Evolutionary conservation across 2,888 invertebrate species (phyloP).

Genomic region (Phoronis australis): DNA sequence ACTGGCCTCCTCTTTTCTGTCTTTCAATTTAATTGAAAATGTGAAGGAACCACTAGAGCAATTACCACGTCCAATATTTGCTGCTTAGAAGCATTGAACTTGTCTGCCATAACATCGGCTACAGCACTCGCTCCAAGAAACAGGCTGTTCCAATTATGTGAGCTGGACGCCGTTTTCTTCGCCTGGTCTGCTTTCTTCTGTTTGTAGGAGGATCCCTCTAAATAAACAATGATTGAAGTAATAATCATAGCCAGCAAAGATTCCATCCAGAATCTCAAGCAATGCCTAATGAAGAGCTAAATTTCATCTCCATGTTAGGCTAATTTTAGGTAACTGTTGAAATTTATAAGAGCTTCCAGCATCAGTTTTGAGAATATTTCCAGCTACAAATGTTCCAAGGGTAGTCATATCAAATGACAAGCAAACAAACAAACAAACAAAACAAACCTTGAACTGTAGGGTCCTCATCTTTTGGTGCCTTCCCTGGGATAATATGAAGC

Average conservation of each 20-base stretch:
- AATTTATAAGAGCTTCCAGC: too few relatives aligned
- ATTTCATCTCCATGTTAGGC: too few relatives aligned
- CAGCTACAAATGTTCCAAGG: too few relatives aligned
- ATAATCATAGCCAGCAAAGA: background rate
- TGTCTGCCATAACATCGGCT: constrained; percentile 81
- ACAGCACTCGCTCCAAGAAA: constrained; percentile 91
- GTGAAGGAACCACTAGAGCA: too few relatives aligned
- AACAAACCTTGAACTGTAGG: too few relatives aligned
- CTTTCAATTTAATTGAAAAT: too few relatives aligned
- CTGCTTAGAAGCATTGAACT: constrained; percentile 79
- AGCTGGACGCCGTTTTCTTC: constrained; percentile 61
- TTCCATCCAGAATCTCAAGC: background rate
- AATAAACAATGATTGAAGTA: constrained; percentile 8
- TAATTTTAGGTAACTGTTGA: too few relatives aligned
- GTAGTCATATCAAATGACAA: too few relatives aligned
- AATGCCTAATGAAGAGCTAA: too few relatives aligned
- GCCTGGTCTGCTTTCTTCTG: constrained; percentile 73
- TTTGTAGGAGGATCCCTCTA: constrained; percentile 71
- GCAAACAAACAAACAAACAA: too few relatives aligned
- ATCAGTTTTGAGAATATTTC: too few relatives aligned
- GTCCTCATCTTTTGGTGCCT: constrained; percentile 60
- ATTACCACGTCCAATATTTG: constrained; percentile 59
- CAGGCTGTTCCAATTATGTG: constrained; percentile 93
- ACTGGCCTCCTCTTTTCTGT: too few relatives aligned
- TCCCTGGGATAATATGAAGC: constrained; percentile 87